Evolutionary conservation across 2,888 invertebrate species (phyloP), one percentile per base, ranked within the genome.

Genomic region (Aromia moschata): DNA sequence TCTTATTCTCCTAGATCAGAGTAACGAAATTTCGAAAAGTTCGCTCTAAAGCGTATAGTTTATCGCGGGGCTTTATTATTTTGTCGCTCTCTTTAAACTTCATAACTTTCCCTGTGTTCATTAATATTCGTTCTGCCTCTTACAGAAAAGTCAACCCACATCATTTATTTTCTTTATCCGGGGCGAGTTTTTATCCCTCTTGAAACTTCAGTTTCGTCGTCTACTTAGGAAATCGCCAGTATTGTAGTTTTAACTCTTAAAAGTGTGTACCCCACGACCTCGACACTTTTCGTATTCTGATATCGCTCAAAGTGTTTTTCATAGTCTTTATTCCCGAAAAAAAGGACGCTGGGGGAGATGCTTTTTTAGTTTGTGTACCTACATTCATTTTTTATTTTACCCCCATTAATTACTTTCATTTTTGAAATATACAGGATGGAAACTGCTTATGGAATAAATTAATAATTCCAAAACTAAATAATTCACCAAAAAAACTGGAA

Each of bases 71-170:
- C 37, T 41, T 38, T 40, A 52, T 52, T 52, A 52, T 52, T 55
- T 55, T 45, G 45, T 45, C 45, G 36, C 33, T 18, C 36, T 46
- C 41, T 45, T 45, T 20, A 17, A n/a, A 33, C 41, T 46, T 56
- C 37, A 54, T 37, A 46, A 56, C 37, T 46, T 56, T 56, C 31
- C 47, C 40, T 44, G 31, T 45, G 44, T 56, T 56, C 56, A 56
- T 56, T 56, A 56, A 56, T 56, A 56, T 56, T 49, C 56, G 56
- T 56, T 56, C 49, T 56, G 56, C 43, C 49, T 41, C 41, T 49
- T 56, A 49, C 56, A 49, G 46, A 17, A 33, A 49, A 49, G 47
- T 56, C 49, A 56, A 56, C 56, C 44, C 44, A 40, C 41, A 56
- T 56, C 56, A 56, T 56, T 56, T 56, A 56, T 56, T 43, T 49